Conservation (phyloP, 2,797 vertebrate species). For the Microtus californicus region DNA sequence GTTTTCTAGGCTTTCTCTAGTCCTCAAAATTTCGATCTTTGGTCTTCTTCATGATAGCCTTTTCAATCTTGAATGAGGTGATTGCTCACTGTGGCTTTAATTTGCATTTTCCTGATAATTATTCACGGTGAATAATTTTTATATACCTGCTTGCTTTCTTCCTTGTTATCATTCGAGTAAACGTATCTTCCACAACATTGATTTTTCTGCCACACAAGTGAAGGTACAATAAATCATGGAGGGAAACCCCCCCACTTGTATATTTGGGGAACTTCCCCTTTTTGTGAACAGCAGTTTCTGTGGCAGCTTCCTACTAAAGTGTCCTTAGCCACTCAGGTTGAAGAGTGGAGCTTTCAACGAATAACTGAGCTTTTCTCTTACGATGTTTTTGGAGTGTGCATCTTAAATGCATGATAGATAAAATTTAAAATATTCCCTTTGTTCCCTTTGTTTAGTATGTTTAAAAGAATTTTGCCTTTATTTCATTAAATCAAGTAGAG, state of each 20-base stretch:
- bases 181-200: neutral
- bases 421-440: neutral
- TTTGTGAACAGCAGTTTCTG: neutral
- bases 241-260: neutral
- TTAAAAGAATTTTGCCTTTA: neutral
- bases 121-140: neutral
- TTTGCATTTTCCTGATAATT: neutral
- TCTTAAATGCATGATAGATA: neutral
- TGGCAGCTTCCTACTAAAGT: neutral
- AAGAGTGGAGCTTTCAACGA: neutral
- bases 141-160: neutral
- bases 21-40: neutral
- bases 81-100: neutral
- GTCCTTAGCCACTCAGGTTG: neutral
- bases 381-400: neutral
- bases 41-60: neutral
- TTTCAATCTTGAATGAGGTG: neutral
- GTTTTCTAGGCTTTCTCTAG: neutral
- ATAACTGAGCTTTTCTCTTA: constrained; percentile 11
- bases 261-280: constrained; percentile 17
- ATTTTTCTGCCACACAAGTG: neutral
- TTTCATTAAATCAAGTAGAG: neutral
- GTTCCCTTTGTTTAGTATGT: neutral
- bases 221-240: constrained; percentile 26
- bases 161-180: neutral